Percentiles rank a stretch among this genome's conserved stretches.
These are phyloP conservation scores for Temnopleurus reevesii DNA, from an alignment of 53 echinoderm and acorn worm species.

Conservation along the genomic window DNA sequence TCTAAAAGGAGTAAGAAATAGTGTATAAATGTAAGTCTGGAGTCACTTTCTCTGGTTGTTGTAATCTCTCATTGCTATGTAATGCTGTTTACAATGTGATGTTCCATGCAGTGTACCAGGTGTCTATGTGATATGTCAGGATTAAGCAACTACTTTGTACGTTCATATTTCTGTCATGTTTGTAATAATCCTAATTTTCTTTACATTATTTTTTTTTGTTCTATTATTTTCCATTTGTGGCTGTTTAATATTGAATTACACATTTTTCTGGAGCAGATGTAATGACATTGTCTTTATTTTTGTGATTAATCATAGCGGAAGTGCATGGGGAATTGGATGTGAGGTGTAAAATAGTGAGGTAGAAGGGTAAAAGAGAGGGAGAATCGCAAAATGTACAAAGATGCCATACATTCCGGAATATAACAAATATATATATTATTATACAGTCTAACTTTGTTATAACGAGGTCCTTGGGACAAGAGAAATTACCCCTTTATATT, in stretches of 20 bases:
- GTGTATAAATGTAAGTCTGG: background rate
- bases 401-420: no score
- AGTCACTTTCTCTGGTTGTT: background rate
- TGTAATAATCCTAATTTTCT: constrained; percentile 1
- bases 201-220: constrained; percentile 17
- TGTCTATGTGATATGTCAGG: constrained; percentile 11
- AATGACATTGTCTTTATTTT: background rate
- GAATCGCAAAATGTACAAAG: no score
- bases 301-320: no score
- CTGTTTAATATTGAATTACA: constrained; percentile 50
- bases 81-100: constrained; percentile 4
- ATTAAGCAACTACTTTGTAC: constrained; percentile 15
- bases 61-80: constrained; percentile 18
- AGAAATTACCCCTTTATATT: no score
- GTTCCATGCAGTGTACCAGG: constrained; percentile 26
- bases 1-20: background rate
- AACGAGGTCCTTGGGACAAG: no score
- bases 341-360: no score
- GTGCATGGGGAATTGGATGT: no score
- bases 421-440: no score
- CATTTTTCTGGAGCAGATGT: constrained; percentile 43
- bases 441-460: no score
- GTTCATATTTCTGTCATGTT: constrained; percentile 14
- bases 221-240: constrained; percentile 51
- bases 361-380: no score